phyloP scores from a whole-genome alignment of 2,113 vertebrate genomes.

The Coryphaenoides rupestris region DNA sequence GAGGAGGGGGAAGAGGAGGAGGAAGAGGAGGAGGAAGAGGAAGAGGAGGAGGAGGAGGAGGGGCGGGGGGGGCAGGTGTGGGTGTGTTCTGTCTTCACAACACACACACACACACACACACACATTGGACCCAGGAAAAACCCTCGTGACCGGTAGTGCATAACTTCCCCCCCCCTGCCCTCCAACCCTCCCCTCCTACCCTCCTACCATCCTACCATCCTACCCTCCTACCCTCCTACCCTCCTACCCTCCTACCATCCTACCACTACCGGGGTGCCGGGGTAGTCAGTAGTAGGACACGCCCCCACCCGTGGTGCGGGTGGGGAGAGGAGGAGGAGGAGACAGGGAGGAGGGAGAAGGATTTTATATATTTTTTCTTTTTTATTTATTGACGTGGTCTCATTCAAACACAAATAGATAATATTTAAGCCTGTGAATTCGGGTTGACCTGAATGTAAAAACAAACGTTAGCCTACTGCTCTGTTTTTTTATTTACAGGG shows the following conservation, averaged over 20 bases:
- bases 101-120: too few relatives aligned
- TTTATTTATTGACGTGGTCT: slow-evolving; percentile 69
- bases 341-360: slow-evolving; percentile 61
- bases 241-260: too few relatives aligned
- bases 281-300: too few relatives aligned
- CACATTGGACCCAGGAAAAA: too few relatives aligned
- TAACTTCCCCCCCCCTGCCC: slow-evolving; percentile 55
- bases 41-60: too few relatives aligned
- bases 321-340: slow-evolving; percentile 65
- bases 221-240: too few relatives aligned
- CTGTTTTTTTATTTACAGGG: slow-evolving; percentile 75
- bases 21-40: too few relatives aligned
- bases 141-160: slow-evolving; percentile 64
- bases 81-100: too few relatives aligned
- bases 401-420: slow-evolving; percentile 68
- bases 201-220: too few relatives aligned
- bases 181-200: slow-evolving; percentile 46
- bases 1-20: too few relatives aligned
- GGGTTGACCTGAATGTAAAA: slow-evolving; percentile 81
- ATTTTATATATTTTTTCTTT: slow-evolving; percentile 64
- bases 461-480: slow-evolving; percentile 65
- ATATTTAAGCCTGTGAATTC: slow-evolving; percentile 72
- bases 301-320: slow-evolving; percentile 64
- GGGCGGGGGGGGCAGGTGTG: too few relatives aligned
- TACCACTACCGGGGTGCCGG: slow-evolving; percentile 62